A percentile compares a stretch with the other conserved stretches of the same genome.
Evolutionary conservation across 2,797 vertebrate species (phyloP).

Genomic region (Hyperoplus immaculatus): DNA sequence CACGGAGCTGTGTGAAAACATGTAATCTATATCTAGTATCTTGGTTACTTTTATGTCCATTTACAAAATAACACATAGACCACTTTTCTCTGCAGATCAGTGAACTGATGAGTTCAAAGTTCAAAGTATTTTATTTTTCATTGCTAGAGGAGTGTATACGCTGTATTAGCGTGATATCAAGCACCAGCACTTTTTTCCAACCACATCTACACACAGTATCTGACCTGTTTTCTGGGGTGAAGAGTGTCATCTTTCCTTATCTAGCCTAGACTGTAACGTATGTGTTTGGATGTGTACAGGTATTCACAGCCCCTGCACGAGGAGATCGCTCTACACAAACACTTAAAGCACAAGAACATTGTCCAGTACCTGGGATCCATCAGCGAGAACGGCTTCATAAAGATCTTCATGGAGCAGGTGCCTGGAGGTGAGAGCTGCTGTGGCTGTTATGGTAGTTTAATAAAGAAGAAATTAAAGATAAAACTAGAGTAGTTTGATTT

Average conservation of each 20-base stretch:
- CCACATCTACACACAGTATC: neutral
- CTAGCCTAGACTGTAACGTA: too few species aligned
- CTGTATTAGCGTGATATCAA: neutral
- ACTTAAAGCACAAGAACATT: slow-evolving; percentile 99
- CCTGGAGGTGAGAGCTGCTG: slow-evolving; percentile 90
- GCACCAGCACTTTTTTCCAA: neutral
- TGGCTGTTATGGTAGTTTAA: neutral
- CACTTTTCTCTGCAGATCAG: neutral
- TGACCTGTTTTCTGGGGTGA: neutral
- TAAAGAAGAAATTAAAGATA: neutral
- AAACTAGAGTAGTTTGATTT: neutral
- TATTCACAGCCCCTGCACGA: slow-evolving; percentile 98
- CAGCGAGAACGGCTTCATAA: slow-evolving; percentile 98
- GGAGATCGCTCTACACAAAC: slow-evolving; percentile 98
- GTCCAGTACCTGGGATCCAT: slow-evolving; percentile 98
- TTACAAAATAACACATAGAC: neutral
- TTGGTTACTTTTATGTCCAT: slow-evolving; percentile 15
- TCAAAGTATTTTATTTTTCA: too few species aligned
- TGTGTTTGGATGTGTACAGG: slow-evolving; percentile 72
- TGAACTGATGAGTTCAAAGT: too few species aligned
- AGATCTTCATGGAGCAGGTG: slow-evolving; percentile 99
- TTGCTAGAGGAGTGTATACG: too few species aligned
- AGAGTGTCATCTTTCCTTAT: neutral
- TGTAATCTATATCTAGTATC: neutral
- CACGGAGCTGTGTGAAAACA: slow-evolving; percentile 31